Conservation (phyloP, 2,888 invertebrate genomes). For the Tuta absoluta region DNA sequence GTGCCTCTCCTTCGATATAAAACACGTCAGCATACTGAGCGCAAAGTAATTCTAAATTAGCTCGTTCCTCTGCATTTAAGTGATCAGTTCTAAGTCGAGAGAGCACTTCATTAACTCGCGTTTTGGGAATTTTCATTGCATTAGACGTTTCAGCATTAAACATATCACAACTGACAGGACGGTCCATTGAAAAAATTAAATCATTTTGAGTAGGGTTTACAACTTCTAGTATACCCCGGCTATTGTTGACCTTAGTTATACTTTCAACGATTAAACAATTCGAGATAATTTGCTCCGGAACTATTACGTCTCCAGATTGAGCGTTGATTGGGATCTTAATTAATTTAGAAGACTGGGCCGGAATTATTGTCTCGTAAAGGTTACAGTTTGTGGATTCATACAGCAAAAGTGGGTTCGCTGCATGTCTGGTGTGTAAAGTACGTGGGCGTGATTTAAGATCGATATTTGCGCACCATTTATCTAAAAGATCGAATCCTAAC, state of each 20-base stretch:
- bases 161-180: background rate
- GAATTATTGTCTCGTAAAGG: slow-evolving; percentile 32
- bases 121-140: background rate
- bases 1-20: too few species aligned
- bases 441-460: slow-evolving; percentile 35
- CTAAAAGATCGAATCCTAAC: slow-evolving; percentile 36
- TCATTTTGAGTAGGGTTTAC: slow-evolving; percentile 3
- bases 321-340: slow-evolving; percentile 1
- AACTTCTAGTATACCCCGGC: too few species aligned
- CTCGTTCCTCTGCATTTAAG: background rate
- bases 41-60: background rate
- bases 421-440: slow-evolving; percentile 29
- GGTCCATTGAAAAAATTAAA: slow-evolving; percentile 11
- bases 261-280: too few species aligned
- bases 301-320: background rate
- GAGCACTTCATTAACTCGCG: background rate
- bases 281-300: too few species aligned
- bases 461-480: slow-evolving; percentile 35
- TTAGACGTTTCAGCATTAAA: background rate
- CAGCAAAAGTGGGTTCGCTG: slow-evolving; percentile 31
- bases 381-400: slow-evolving; percentile 31
- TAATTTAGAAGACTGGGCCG: slow-evolving; percentile 11
- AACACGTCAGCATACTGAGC: too few species aligned
- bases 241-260: too few species aligned
- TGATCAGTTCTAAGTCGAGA: background rate